These are phyloP conservation scores for Euura saliciscinereae DNA, from an alignment of 1,140 invertebrate genomes.

Conservation along the genomic window DNA sequence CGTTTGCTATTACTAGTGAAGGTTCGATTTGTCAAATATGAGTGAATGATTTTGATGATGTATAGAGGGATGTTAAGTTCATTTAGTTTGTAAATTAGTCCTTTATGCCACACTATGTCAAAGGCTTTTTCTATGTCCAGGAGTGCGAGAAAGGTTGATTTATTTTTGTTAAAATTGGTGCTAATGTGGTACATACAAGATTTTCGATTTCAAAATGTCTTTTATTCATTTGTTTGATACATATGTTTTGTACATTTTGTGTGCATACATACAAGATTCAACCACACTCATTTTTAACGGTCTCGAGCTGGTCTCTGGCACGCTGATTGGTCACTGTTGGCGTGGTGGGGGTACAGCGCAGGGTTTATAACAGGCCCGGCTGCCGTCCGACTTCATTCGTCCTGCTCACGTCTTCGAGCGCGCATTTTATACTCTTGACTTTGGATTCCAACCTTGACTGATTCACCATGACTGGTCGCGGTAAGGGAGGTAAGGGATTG, in stretches of 20 bases:
- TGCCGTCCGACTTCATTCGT: constrained; percentile 74
- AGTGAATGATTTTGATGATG: constrained; percentile 30
- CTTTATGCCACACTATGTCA: constrained; percentile 37
- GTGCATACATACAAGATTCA: no score
- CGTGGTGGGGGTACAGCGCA: background rate
- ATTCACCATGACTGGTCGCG: constrained; percentile 62
- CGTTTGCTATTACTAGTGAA: constrained; percentile 28
- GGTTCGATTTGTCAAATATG: constrained; percentile 24
- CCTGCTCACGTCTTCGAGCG: constrained; percentile 13
- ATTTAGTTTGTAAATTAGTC: constrained; percentile 30
- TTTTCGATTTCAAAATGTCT: no score
- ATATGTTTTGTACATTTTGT: no score
- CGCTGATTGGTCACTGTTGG: background rate
- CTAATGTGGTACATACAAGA: no score
- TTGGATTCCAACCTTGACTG: background rate
- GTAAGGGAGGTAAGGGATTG: constrained; percentile 66
- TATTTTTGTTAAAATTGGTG: constrained; percentile 33
- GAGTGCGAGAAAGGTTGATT: constrained; percentile 30
- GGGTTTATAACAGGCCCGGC: constrained; percentile 76
- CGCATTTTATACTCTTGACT: background rate
- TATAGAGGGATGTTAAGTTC: constrained; percentile 17
- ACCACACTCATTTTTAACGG: no score
- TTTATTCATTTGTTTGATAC: no score
- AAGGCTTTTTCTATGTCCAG: constrained; percentile 45
- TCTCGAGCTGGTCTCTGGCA: background rate